Evolutionary conservation across 2,113 vertebrate genomes (phyloP), one percentile per base, ranked within the genome.

Genomic region (Dasyornis broadbenti): DNA sequence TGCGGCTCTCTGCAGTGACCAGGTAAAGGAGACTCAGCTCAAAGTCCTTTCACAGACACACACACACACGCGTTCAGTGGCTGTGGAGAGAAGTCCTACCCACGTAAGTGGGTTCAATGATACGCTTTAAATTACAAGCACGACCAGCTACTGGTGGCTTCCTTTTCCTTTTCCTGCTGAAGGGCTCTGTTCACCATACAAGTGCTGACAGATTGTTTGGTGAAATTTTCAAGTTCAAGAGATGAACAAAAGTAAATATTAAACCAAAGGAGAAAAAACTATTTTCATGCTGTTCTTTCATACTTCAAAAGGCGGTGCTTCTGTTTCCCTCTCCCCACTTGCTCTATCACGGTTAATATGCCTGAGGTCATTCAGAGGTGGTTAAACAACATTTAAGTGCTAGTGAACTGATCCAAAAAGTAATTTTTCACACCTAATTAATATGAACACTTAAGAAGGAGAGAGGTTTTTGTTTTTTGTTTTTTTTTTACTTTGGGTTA

Each of bases 361-460:
- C 26, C 63, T 66, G 73, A 80, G 75, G 78, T 73, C 63, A 70
- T 31, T 42, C 39, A 82, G 57, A 87, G 57, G 15, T 54, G 39
- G 42, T 85, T 77, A 69, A 92, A 91, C 13, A 53, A 73, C 42
- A 50, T 31, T 73, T 59, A 82, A 91, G 57, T 70, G 70, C 27
- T 80, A 42, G 50, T 31, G 63, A 92, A 44, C 42, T 80, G 66
- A 82, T 70, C 42, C 75, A 90, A 92, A 89, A 69, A 91, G 68
- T 82, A 21, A 80, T 82, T 95, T 72, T 95, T 94, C 75, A 89
- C 75, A 90, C 82, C 50, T 73, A 91, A 85, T 90, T 91, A 91
- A 80, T 77, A 80, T 0, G 4, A 70, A 63, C 0, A 0, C 73
- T 81, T 83, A 86, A 63, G 66, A 87, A 81, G 6, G 24, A 30